Base-by-base conservation (phyloP, 2,113 vertebrate genomes). In the Lipophrys pholis region DNA sequence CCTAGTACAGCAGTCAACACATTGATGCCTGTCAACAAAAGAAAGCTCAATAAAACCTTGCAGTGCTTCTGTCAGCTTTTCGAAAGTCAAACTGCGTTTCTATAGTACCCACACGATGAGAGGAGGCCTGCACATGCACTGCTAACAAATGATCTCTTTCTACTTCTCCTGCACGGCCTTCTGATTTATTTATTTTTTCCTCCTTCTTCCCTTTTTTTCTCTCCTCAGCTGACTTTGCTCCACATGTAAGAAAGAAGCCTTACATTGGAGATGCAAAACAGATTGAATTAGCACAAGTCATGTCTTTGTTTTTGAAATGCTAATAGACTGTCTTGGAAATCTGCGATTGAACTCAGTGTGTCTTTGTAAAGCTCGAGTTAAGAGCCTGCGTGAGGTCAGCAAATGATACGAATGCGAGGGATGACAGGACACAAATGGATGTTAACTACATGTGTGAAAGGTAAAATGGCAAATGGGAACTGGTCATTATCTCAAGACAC, bases 1-100 rank as follows among this genome's bases (percentile, higher is more conserved):
- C 77, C 81, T 54, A 72, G 64, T 63, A 84, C 64, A 80, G 85
- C 58, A 79, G 55, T 80, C 76, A 81, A 70, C 53, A 74, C 80
- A 79, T 52, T 87, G 83, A 85, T 61, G 80, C 51, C 77, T 68
- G 68, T 72, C 78, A 59, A 83, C 82, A 82, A 86, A 89, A 66
- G 67, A 69, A 55, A 43, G 70, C 68, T 74, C 45, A 46, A 76
- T 72, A 73, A 86, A 30, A 84, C 69, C 74, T 83, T 66, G 76
- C 76, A 84, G 82, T 41, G 3, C 72, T 80, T 49, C 83, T 81
- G 78, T 80, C 81, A 71, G 81, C 57, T 78, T 76, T 75, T 85
- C 63, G 75, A 80, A 85, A 86, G 70, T 76, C 76, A 82, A 80
- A 40, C 77, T 73, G 57, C 73, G 61, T 76, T 77, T 82, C 62